phyloP scores from a whole-genome alignment of 2,888 invertebrate species.

The Stenolophus ochropezus region DNA sequence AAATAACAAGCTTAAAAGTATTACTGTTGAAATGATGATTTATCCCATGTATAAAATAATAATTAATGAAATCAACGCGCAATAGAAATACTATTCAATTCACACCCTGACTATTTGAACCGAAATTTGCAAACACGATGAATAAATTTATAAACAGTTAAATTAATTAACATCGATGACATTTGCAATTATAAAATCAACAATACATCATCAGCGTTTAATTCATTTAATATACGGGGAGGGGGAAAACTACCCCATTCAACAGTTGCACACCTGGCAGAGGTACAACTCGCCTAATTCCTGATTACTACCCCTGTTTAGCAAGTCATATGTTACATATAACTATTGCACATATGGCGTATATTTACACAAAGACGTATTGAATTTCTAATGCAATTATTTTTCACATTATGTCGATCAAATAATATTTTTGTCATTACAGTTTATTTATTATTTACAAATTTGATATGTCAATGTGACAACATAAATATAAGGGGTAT shows the following conservation, averaged over 20 bases:
- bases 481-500: too few species aligned
- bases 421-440: too few species aligned
- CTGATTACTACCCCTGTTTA: not conserved
- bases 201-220: constrained; percentile 33
- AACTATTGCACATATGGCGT: not conserved
- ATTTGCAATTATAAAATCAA: constrained; percentile 42
- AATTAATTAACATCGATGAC: constrained; percentile 43
- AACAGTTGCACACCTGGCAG: constrained; percentile 26
- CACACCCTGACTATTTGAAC: too few species aligned
- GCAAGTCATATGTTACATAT: not conserved
- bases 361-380: not conserved
- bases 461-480: too few species aligned
- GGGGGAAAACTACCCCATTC: constrained; percentile 2
- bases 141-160: constrained; percentile 38
- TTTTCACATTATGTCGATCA: not conserved
- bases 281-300: not conserved
- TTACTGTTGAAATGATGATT: too few species aligned
- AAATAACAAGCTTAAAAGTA: too few species aligned
- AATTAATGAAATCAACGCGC: too few species aligned
- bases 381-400: not conserved
- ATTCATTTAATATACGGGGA: constrained; percentile 10
- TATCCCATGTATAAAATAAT: too few species aligned
- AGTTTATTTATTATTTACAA: too few species aligned
- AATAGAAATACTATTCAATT: too few species aligned
- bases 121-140: constrained; percentile 20